A percentile compares a stretch with the other conserved stretches of the same genome.
phyloP scores from a whole-genome alignment of 2,797 vertebrate genomes.

The Phrynocephalus forsythii region DNA sequence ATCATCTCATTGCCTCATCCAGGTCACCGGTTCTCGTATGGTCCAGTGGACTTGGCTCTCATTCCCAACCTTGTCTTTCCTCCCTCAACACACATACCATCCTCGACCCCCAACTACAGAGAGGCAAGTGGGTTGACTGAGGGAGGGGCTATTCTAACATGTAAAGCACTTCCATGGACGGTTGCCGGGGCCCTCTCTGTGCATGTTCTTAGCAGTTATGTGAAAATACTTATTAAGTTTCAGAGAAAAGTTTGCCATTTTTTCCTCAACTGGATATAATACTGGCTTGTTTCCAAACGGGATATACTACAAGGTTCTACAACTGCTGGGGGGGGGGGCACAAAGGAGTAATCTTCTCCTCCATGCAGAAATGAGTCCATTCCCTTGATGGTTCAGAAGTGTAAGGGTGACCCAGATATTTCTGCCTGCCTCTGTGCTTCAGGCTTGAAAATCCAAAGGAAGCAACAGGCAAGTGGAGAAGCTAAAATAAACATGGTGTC shows the following conservation, averaged over 20 bases:
- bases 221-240: conserved; percentile 1
- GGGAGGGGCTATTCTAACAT: conserved; percentile 18
- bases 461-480: background rate
- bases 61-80: background rate
- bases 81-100: background rate
- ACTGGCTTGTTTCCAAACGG: background rate
- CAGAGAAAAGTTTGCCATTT: background rate
- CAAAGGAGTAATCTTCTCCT: too few relatives aligned
- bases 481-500: background rate
- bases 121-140: background rate
- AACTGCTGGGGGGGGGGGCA: background rate
- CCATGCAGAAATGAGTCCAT: background rate
- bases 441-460: background rate
- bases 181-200: conserved; percentile 2
- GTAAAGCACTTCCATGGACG: background rate
- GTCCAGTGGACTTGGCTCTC: background rate
- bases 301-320: background rate
- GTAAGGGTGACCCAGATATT: background rate
- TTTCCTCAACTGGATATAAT: background rate
- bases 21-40: conserved; percentile 15
- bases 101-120: background rate
- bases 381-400: background rate
- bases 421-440: background rate
- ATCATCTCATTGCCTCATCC: conserved; percentile 29
- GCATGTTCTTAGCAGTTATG: conserved; percentile 23